Conservation (phyloP, 2,888 invertebrate genomes). For the Clepsis dumicolana region DNA sequence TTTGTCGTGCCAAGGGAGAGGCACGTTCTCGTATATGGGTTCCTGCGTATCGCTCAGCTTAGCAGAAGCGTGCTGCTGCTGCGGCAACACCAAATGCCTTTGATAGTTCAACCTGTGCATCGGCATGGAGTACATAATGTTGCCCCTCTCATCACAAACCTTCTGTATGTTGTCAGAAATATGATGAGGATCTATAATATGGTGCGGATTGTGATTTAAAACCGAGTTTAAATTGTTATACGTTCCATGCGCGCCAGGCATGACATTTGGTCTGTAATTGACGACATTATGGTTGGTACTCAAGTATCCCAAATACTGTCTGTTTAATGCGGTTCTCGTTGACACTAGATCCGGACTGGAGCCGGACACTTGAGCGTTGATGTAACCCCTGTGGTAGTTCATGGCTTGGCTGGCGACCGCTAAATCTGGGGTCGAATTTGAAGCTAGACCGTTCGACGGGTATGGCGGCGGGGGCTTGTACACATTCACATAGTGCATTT, state of each 20-base stretch:
- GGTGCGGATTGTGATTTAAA: constrained; percentile 79
- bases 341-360: constrained; percentile 93
- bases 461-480: constrained; percentile 95
- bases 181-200: constrained; percentile 86
- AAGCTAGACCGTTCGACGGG: constrained; percentile 91
- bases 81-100: constrained; percentile 82
- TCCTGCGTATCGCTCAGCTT: constrained; percentile 84
- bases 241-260: constrained; percentile 88
- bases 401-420: constrained; percentile 89
- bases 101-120: constrained; percentile 77
- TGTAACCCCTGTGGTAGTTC: constrained; percentile 77
- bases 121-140: constrained; percentile 88
- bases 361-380: constrained; percentile 88
- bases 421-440: constrained; percentile 94
- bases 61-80: constrained; percentile 65
- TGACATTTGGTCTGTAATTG: constrained; percentile 67
- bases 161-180: constrained; percentile 87
- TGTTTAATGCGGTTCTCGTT: constrained; percentile 87
- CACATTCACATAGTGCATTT: constrained; percentile 87
- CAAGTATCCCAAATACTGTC: constrained; percentile 76
- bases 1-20: constrained; percentile 88
- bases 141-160: constrained; percentile 87
- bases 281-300: constrained; percentile 68
- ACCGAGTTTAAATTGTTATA: constrained; percentile 90
- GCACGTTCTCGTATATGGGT: constrained; percentile 94